Conservation (phyloP, 2,113 vertebrate species). For the Anarrhichthys ocellatus region DNA sequence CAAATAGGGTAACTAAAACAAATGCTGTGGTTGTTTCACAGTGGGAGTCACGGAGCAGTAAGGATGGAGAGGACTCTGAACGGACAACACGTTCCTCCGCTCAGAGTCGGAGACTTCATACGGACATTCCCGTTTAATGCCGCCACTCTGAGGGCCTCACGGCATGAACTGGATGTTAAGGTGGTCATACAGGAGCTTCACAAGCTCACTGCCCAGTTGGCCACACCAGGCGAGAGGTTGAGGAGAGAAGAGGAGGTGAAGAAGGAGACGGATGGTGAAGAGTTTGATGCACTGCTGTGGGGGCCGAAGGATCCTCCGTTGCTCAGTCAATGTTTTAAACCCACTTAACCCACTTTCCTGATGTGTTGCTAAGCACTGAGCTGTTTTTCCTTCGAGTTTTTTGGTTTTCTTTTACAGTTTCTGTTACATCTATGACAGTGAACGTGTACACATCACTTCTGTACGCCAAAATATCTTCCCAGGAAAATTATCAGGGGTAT, state of each 20-base stretch:
- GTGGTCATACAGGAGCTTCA: constrained; percentile 82
- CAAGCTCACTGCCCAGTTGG: constrained; percentile 71
- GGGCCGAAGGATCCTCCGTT: constrained; percentile 73
- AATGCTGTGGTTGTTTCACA: constrained; percentile 31
- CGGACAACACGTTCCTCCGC: constrained; percentile 49
- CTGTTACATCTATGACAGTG: background rate
- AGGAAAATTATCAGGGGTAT: background rate
- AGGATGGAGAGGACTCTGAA: constrained; percentile 34
- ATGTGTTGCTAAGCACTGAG: background rate
- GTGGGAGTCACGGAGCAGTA: constrained; percentile 14
- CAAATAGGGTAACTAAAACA: background rate
- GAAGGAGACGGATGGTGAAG: background rate
- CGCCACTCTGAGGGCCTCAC: constrained; percentile 81
- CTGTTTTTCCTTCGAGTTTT: background rate
- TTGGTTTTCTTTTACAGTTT: background rate
- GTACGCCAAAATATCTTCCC: background rate
- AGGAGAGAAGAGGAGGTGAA: constrained; percentile 30
- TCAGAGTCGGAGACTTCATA: constrained; percentile 83
- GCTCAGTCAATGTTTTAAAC: constrained; percentile 63
- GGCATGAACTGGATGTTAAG: constrained; percentile 74
- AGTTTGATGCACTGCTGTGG: constrained; percentile 75
- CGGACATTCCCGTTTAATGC: constrained; percentile 88
- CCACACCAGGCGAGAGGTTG: background rate
- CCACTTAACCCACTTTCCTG: background rate
- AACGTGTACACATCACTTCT: background rate